Evolutionary conservation across 2,888 invertebrate genomes (phyloP).

Genomic region (Ennomos erosarius): DNA sequence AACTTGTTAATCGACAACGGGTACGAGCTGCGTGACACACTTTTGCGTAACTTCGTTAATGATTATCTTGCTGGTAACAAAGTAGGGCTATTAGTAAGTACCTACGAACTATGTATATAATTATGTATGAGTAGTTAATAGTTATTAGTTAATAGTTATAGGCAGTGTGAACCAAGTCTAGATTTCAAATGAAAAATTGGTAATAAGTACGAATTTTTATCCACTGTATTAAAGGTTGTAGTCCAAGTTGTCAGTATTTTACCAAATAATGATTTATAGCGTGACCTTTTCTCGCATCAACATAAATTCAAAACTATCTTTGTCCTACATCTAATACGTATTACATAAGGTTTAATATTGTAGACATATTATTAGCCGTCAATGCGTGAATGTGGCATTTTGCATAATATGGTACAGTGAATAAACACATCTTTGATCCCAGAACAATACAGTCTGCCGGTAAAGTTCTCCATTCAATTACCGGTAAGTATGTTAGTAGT

Average conservation of each 20-base stretch:
- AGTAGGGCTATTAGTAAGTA: conserved; percentile 2
- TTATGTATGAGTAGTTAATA: too few relatives aligned
- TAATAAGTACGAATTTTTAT: too few relatives aligned
- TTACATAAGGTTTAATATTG: conserved; percentile 56
- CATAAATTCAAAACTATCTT: conserved; percentile 31
- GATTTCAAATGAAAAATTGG: too few relatives aligned
- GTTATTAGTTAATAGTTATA: too few relatives aligned
- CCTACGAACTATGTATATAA: too few relatives aligned
- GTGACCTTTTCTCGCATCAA: conserved; percentile 27
- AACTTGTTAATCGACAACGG: conserved; percentile 33
- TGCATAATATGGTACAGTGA: conserved; percentile 30
- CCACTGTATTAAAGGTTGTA: neutral
- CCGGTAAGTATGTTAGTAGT: conserved; percentile 18
- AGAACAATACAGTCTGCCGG: conserved; percentile 31
- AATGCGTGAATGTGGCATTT: conserved; percentile 32
- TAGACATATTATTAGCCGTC: conserved; percentile 40
- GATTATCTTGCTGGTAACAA: conserved; percentile 24
- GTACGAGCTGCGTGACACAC: conserved; percentile 29
- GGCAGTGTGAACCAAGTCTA: too few relatives aligned
- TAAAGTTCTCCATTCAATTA: conserved; percentile 41
- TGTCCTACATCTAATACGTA: conserved; percentile 55
- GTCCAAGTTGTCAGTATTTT: conserved; percentile 1
- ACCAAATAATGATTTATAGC: conserved; percentile 20
- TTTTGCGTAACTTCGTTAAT: conserved; percentile 34
- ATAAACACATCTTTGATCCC: conserved; percentile 30